A percentile compares a stretch with the other conserved stretches of the same genome.
phyloP scores from a whole-genome alignment of 2,113 vertebrate species.

The Pseudonaja textilis region DNA sequence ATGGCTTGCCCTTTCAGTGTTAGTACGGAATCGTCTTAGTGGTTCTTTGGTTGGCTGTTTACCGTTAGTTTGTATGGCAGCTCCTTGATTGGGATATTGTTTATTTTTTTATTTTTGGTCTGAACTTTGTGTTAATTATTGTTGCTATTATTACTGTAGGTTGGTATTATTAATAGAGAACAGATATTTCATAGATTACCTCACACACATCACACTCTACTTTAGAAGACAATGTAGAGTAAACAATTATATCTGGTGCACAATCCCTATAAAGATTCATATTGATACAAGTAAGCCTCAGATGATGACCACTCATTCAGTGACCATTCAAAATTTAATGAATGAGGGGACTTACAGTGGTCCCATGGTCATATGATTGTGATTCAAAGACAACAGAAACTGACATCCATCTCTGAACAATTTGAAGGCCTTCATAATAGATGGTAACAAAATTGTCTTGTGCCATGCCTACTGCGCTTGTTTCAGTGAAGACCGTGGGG shows the following conservation, averaged over 20 bases:
- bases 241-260: not conserved
- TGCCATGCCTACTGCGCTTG: not conserved
- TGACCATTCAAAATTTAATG: not conserved
- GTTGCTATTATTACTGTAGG: not conserved
- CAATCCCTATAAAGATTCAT: not conserved
- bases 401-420: not conserved
- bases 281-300: not conserved
- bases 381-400: not conserved
- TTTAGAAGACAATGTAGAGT: not conserved
- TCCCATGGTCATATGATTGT: not conserved
- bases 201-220: not conserved
- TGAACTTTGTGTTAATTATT: not conserved
- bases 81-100: not conserved
- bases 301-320: not conserved
- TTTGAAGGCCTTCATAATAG: not conserved
- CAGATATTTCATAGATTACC: not conserved
- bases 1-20: not conserved
- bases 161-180: not conserved
- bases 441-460: not conserved
- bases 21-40: not conserved
- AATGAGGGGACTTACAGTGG: not conserved
- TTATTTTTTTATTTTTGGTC: not conserved
- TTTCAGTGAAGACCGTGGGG: not conserved
- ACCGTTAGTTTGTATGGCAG: not conserved
- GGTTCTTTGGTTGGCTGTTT: not conserved